Conservation (phyloP, 2,797 vertebrate species). For the Acanthis flammea region DNA sequence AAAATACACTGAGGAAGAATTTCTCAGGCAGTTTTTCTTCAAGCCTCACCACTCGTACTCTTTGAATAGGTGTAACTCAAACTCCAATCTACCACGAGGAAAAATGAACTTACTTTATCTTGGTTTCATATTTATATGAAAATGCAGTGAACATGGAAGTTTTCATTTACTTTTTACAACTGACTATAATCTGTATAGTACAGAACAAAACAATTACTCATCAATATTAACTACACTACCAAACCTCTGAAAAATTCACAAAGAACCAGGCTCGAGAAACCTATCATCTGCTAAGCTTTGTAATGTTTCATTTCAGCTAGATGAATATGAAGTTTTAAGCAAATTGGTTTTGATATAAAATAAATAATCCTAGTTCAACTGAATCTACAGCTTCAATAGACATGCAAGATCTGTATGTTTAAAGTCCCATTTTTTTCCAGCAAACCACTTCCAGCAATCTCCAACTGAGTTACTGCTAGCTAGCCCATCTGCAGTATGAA, state of each 20-base stretch:
- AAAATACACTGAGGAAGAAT: background rate
- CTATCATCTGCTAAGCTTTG: background rate
- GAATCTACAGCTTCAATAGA: background rate
- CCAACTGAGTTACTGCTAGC: background rate
- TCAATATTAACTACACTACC: background rate
- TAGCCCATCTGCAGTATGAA: background rate
- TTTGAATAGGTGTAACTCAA: background rate
- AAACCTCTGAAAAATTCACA: background rate
- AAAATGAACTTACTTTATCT: background rate
- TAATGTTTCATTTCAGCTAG: background rate
- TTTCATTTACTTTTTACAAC: background rate
- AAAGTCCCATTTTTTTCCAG: background rate
- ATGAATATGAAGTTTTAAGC: background rate
- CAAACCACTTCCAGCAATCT: background rate
- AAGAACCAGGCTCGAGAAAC: background rate
- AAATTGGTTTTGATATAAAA: background rate
- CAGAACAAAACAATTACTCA: background rate
- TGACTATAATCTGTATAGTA: background rate
- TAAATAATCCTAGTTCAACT: background rate
- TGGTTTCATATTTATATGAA: background rate
- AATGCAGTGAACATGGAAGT: background rate
- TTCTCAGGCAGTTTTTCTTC: background rate
- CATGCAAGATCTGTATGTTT: background rate
- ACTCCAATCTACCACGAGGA: background rate
- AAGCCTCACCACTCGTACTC: background rate